phyloP scores from a whole-genome alignment of 2,797 vertebrate species.

The Pseudocheirus occidentalis region DNA sequence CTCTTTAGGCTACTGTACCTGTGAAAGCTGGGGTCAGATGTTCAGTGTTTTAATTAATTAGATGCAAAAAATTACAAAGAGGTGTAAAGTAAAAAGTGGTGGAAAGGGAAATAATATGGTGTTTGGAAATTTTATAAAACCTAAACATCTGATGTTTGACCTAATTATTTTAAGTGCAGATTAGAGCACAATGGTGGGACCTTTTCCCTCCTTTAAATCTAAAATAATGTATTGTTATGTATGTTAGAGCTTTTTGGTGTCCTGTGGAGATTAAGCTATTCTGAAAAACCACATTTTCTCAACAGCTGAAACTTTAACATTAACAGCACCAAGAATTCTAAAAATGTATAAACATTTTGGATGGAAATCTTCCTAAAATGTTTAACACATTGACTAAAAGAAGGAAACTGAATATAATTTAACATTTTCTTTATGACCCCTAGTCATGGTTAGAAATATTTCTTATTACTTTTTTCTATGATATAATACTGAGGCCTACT shows the following conservation, averaged over 20 bases:
- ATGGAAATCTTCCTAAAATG: not conserved
- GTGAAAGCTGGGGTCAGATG: conserved; percentile 39
- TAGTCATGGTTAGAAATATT: not conserved
- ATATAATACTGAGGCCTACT: not conserved
- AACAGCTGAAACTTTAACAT: not conserved
- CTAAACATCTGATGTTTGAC: not conserved
- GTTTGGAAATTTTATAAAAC: conserved; percentile 45
- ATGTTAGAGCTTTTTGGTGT: not conserved
- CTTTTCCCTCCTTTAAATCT: not conserved
- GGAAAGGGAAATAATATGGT: not conserved
- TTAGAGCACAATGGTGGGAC: not conserved
- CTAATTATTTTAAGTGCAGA: not conserved
- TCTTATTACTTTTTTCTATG: not conserved
- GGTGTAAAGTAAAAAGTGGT: conserved; percentile 17
- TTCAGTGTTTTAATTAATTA: conserved; percentile 59
- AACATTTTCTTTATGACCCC: not conserved
- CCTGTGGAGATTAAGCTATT: not conserved
- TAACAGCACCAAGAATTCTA: not conserved
- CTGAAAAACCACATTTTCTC: not conserved
- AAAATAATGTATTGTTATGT: not conserved
- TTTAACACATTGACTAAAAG: not conserved
- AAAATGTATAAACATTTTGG: not conserved
- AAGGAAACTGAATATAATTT: not conserved
- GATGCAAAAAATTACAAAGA: conserved; percentile 42
- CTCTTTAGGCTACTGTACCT: conserved; percentile 51